Evolutionary conservation across 2,797 vertebrate species (phyloP).

Genomic region (Borostomias antarcticus): DNA sequence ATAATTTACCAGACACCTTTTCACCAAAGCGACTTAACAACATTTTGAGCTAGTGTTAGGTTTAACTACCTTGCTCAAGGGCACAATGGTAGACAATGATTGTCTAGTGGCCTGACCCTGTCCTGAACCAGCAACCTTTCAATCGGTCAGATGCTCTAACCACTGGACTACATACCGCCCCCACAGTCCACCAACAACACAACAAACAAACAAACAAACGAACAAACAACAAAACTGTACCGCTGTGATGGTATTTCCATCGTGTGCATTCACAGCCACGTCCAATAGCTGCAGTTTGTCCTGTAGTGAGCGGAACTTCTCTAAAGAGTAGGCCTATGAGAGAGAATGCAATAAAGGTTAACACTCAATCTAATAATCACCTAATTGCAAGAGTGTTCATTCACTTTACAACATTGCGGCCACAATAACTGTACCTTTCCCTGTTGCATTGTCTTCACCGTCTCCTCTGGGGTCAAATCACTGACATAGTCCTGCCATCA

Average conservation of each 20-base stretch:
- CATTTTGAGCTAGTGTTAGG: no score
- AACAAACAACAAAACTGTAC: constrained; percentile 63
- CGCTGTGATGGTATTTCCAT: constrained; percentile 94
- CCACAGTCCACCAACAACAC: no score
- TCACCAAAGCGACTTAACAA: no score
- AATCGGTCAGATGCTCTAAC: no score
- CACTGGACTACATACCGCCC: no score
- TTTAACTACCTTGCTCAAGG: no score
- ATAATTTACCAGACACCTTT: no score
- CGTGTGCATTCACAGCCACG: constrained; percentile 81
- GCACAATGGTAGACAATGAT: no score
- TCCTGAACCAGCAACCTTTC: neutral
- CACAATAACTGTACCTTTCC: constrained; percentile 91
- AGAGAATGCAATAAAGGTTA: neutral
- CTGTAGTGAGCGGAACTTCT: constrained; percentile 90
- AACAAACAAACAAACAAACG: no score
- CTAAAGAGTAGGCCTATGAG: constrained; percentile 81
- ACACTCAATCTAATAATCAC: neutral
- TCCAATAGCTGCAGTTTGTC: constrained; percentile 92
- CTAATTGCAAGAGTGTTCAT: neutral
- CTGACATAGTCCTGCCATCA: constrained; percentile 83
- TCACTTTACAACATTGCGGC: neutral
- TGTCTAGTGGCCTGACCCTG: no score
- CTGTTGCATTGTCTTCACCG: constrained; percentile 84
- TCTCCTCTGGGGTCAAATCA: constrained; percentile 88